These are phyloP conservation scores for Chrysodeixis includens DNA, from an alignment of 2,888 invertebrate genomes.

Conservation along the genomic window DNA sequence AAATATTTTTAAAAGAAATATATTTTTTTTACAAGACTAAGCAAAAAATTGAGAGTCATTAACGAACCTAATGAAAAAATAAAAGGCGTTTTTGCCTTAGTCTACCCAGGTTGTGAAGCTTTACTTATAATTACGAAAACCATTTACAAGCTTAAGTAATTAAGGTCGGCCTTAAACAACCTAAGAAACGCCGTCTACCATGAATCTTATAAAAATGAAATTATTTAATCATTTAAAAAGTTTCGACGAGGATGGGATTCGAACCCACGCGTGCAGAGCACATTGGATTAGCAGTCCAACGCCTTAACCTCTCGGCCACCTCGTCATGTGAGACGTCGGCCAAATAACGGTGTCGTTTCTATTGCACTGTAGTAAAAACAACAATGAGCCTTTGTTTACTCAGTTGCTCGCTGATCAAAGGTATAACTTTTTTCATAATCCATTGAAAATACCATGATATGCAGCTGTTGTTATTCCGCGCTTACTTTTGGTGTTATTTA, in stretches of 20 bases:
- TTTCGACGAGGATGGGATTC: slow-evolving; percentile 94
- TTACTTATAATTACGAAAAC: slow-evolving; percentile 51
- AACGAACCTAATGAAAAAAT: slow-evolving; percentile 41
- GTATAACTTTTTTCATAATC: slow-evolving; percentile 56
- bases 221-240: slow-evolving; percentile 18
- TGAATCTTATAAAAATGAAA: slow-evolving; percentile 19
- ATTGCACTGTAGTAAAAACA: slow-evolving; percentile 13
- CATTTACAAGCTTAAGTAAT: slow-evolving; percentile 49
- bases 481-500: slow-evolving; percentile 51
- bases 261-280: slow-evolving; percentile 96
- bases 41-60: slow-evolving; percentile 36
- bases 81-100: slow-evolving; percentile 31
- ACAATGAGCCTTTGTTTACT: slow-evolving; percentile 33
- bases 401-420: slow-evolving; percentile 40
- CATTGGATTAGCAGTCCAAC: slow-evolving; percentile 96
- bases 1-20: slow-evolving; percentile 27
- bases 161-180: slow-evolving; percentile 41
- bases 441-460: slow-evolving; percentile 58
- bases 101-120: slow-evolving; percentile 31
- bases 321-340: slow-evolving; percentile 83
- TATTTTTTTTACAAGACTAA: slow-evolving; percentile 18
- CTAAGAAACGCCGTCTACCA: slow-evolving; percentile 9
- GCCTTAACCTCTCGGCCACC: slow-evolving; percentile 96
- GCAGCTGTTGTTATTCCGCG: slow-evolving; percentile 57
- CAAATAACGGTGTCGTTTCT: slow-evolving; percentile 29